Base-by-base conservation (phyloP, 2,113 vertebrate species). In the Malaclemys terrapin region DNA sequence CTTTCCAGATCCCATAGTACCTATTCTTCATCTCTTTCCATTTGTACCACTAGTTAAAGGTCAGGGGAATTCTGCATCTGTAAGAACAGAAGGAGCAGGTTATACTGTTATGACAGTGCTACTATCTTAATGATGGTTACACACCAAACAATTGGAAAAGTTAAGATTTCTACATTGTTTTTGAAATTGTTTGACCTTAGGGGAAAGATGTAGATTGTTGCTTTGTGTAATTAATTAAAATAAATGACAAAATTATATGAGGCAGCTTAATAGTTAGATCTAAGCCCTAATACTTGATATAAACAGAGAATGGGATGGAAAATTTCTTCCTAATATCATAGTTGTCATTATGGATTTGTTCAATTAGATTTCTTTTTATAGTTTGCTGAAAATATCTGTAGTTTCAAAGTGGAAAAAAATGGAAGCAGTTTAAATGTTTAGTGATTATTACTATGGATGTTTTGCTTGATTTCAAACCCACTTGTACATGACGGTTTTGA, bases 291-390 rank as follows among this genome's bases (percentile, higher is more conserved):
- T 88, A 90, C 17, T 29, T 5, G 20, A 85, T 2, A 4, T 78
- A 35, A 80, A 42, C 6, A 1, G 17, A 69, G 24, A 1, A 6
- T 52, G 29, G 16, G 10, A 0, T 0, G 65, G 75, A 81, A 14
- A 35, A 80, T 52, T 49, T 52, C 56, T 8, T 62, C 82, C 8
- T 91, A 5, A 3, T 88, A 10, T 56, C 42, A 85, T 3, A 25
- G 12, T 3, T 78, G 45, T 2, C 16, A 8, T 53, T 85, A 27
- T 2, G 72, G 62, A 17, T 89, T 75, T 84, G 20, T 17, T 83
- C 5, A 1, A 27, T 76, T 42, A 25, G 24, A 47, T 38, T 69
- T n/a, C 35, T 27, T 45, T 47, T 12, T 78, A 6, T 53, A 53
- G 4, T 38, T 62, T 85, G 5, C 12, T 88, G 38, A 52, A 79